phyloP scores from a whole-genome alignment of 2,797 vertebrate species.

The Echeneis naucrates region DNA sequence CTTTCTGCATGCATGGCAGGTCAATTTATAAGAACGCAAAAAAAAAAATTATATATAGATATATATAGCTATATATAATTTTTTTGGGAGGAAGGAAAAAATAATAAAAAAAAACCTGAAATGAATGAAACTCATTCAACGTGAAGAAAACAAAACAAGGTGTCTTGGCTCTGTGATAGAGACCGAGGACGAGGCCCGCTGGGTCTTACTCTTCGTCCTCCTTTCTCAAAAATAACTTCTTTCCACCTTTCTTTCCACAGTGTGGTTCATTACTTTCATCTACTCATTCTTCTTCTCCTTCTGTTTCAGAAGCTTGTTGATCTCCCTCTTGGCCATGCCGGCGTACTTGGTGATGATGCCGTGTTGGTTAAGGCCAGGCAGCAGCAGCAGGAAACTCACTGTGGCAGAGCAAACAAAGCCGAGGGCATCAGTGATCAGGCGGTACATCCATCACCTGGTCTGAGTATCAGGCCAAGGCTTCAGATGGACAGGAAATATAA shows the following conservation, averaged over 20 bases:
- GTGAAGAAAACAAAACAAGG: slow-evolving; percentile 25
- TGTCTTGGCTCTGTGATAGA: slow-evolving; percentile 41
- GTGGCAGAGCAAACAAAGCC: not conserved
- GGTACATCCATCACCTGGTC: not conserved
- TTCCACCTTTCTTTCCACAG: slow-evolving; percentile 8
- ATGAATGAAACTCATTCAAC: slow-evolving; percentile 42
- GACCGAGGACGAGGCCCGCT: slow-evolving; percentile 23
- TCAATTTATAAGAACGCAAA: not conserved
- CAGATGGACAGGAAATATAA: too few relatives aligned
- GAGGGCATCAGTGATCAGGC: not conserved
- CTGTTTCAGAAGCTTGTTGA: slow-evolving; percentile 98
- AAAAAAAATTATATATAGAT: too few relatives aligned
- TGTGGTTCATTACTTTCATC: not conserved
- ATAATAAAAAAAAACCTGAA: too few relatives aligned
- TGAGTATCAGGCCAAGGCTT: too few relatives aligned
- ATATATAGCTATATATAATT: too few relatives aligned
- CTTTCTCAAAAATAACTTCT: slow-evolving; percentile 37
- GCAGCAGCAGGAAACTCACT: slow-evolving; percentile 93
- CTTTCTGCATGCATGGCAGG: slow-evolving; percentile 43
- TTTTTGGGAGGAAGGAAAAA: too few relatives aligned
- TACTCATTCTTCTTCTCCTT: slow-evolving; percentile 98
- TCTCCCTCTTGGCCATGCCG: slow-evolving; percentile 96
- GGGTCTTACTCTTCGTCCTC: not conserved
- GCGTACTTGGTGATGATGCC: slow-evolving; percentile 94
- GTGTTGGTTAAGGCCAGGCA: slow-evolving; percentile 96